Base-by-base conservation (phyloP, 2,888 invertebrate genomes). In the Bugulina stolonifera region DNA sequence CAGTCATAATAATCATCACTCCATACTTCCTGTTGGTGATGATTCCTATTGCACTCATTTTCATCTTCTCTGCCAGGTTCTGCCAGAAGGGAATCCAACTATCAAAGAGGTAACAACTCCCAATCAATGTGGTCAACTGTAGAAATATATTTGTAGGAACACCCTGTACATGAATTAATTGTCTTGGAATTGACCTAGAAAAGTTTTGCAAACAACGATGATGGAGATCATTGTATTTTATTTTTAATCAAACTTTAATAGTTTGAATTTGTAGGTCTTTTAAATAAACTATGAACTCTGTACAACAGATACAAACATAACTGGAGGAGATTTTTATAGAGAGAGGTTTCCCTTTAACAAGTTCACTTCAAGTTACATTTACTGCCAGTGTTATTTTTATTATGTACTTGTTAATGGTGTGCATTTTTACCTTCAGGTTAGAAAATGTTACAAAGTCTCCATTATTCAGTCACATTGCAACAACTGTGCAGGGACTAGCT, bases 1-100 rank as follows among this genome's bases (percentile, higher is more conserved):
- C 93, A 77, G 93, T 94, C 18, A 90, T 95, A 79, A 91, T 90
- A 86, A 88, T 89, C 79, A 91, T 93, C 76, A 93, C 94, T 71
- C 93, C 93, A 84, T 81, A 79, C 76, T 84, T 86, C 73, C 78
- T 84, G 34, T 73, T 85, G 32, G 82, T 82, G 23, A 77, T 82
- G 54, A 72, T 85, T 18, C 85, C 85, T 1, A 77, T 86, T 22
- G 75, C 79, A 54, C 73, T 78, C 35, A 73, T 83, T 2, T 85
- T 86, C 75, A 69, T 81, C 27, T 69, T 84, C 1, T 80, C 85
- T 34, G 82, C 84, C 71, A 75, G 78, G 18, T 77, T 84, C 71
- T 86, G 85, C 77, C 78, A 84, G 5, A 79, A 81, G 1, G 84
- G 85, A 69, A 81, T 85, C 54, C 77, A 81, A 5, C 79, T 80